These are phyloP conservation scores for Abrostola tripartita DNA, from an alignment of 2,888 invertebrate species.

Conservation along the genomic window DNA sequence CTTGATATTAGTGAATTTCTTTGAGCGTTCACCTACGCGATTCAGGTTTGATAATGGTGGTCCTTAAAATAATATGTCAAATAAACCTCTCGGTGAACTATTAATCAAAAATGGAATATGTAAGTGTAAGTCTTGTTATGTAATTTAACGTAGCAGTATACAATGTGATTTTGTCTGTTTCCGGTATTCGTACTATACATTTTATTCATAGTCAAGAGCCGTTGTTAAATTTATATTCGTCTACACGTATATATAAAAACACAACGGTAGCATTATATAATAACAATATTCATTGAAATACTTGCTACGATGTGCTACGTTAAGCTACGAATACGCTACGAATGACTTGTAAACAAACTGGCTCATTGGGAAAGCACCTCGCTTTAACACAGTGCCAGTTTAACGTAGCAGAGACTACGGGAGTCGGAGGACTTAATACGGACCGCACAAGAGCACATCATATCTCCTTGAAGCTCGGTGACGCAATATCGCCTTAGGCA, in stretches of 20 bases:
- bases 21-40: not conserved
- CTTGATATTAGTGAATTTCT: too few relatives aligned
- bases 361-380: not conserved
- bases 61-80: not conserved
- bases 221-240: too few relatives aligned
- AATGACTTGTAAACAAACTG: not conserved
- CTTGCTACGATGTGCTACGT: not conserved
- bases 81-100: too few relatives aligned
- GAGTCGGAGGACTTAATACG: not conserved
- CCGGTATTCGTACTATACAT: too few relatives aligned
- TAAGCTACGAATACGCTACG: constrained; percentile 2
- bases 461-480: not conserved
- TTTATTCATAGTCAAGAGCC: too few relatives aligned
- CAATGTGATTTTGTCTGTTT: too few relatives aligned
- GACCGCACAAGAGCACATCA: not conserved
- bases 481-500: not conserved
- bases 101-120: too few relatives aligned
- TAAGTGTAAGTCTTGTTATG: too few relatives aligned
- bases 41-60: not conserved
- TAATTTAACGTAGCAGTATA: too few relatives aligned
- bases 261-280: not conserved
- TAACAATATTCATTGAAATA: not conserved
- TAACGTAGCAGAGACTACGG: not conserved
- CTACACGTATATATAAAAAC: too few relatives aligned
- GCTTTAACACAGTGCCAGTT: not conserved